Evolutionary conservation across 2,888 invertebrate species (phyloP).

Genomic region (Linhomoeus sp.): DNA sequence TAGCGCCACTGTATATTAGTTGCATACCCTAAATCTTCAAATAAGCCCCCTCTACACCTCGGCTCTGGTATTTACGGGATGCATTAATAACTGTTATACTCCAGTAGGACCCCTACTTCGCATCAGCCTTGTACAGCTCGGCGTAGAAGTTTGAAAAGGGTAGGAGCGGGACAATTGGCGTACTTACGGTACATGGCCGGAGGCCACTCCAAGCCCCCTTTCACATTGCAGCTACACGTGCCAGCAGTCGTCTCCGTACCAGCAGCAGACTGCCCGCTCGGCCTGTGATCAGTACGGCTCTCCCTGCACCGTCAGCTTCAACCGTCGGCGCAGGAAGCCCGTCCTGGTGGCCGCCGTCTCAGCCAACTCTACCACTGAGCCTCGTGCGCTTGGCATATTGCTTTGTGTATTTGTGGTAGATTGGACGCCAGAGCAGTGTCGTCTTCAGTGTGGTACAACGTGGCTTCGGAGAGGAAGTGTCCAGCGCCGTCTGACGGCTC

Average conservation of each 20-base stretch:
- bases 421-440: not conserved
- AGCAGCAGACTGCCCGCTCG: constrained; percentile 14
- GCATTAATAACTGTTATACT: too few relatives aligned
- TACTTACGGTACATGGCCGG: too few relatives aligned
- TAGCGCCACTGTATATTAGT: too few relatives aligned
- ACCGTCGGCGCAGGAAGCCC: not conserved
- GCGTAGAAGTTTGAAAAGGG: too few relatives aligned
- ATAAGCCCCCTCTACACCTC: too few relatives aligned
- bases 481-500: constrained; percentile 3
- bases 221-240: constrained; percentile 16
- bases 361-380: not conserved
- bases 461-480: constrained; percentile 14
- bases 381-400: not conserved
- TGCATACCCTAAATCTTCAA: too few relatives aligned
- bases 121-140: too few relatives aligned
- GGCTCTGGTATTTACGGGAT: too few relatives aligned
- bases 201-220: too few relatives aligned
- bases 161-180: too few relatives aligned
- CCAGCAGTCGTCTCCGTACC: constrained; percentile 11
- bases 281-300: constrained; percentile 22
- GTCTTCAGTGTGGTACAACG: constrained; percentile 21
- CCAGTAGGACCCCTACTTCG: too few relatives aligned
- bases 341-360: not conserved
- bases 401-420: too few relatives aligned
- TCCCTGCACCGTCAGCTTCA: not conserved